These are phyloP conservation scores for Pogonognathellus flavescens DNA, from an alignment of 1,140 invertebrate species.

Conservation along the genomic window DNA sequence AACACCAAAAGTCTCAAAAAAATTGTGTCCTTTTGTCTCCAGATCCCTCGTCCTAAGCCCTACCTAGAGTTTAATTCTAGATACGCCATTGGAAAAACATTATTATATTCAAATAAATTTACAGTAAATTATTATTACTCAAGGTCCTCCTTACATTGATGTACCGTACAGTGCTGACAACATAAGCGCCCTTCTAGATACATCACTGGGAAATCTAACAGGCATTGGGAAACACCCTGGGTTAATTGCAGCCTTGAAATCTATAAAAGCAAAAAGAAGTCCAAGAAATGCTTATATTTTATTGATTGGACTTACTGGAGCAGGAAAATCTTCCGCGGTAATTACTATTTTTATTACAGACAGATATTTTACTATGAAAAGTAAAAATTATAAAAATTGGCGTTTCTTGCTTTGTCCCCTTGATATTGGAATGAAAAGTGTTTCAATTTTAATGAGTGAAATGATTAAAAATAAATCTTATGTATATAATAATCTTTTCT, in stretches of 20 bases:
- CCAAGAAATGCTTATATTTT: conserved; percentile 46
- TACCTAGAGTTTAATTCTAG: too few species aligned
- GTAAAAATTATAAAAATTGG: too few species aligned
- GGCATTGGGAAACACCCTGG: background rate
- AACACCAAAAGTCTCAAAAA: too few species aligned
- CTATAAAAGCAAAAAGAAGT: background rate
- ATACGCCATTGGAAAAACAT: too few species aligned
- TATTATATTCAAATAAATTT: too few species aligned
- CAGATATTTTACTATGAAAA: background rate
- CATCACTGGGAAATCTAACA: background rate
- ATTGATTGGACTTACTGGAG: conserved; percentile 29
- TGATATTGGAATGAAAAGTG: background rate
- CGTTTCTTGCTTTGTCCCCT: too few species aligned
- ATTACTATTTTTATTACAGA: too few species aligned
- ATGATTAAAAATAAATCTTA: too few species aligned
- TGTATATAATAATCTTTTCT: too few species aligned
- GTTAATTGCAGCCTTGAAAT: background rate
- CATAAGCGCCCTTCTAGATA: background rate
- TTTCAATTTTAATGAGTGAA: background rate
- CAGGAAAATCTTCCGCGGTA: conserved; percentile 46
- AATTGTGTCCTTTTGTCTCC: too few species aligned
- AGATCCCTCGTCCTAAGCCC: too few species aligned
- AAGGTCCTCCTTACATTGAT: background rate
- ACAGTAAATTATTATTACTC: background rate
- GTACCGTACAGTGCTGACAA: background rate